Evolutionary conservation across 2,797 vertebrate genomes (phyloP), one percentile per base, ranked within the genome.

Genomic region (Eupleurogrammus muticus): DNA sequence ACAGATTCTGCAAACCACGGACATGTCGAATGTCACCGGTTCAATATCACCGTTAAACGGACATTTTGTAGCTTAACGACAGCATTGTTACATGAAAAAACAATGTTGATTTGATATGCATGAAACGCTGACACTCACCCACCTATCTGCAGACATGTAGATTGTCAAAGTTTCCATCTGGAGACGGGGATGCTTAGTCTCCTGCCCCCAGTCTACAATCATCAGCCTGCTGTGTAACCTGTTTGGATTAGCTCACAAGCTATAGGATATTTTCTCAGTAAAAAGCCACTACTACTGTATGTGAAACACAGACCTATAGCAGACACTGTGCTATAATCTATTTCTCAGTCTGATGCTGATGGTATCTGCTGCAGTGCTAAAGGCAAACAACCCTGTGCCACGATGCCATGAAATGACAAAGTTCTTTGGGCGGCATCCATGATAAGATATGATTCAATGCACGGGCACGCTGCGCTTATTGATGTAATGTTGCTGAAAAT

Each of bases 401-500:
- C 58, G 56, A 51, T 28, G 60, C 55, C 54, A 23, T 72, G 67
- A 78, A 83, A 80, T 53, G 40, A 67, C 85, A 78, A 59, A 70
- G 58, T 61, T 61, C 46, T 76, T 69, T 48, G 36, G 57, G 62
- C 59, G 64, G 70, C 65, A 52, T 69, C 62, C 70, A 83, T n/a
- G 70, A 71, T 75, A 74, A 76, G 77, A 87, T 72, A 80, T 77
- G 75, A 85, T 87, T 86, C 68, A 82, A 80, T 78, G 68, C 58
- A 68, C 4, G 44, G 72, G 68, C 72, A 75, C 60, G 36, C 55
- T 61, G 73, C 69, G 60, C 59, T 76, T 73, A 71, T 73, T 89
- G 83, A 87, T 84, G 83, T 88, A 68, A 89, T 83, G 80, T 82
- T 84, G 60, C 79, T 78, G 81, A 84, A 86, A 88, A 89, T 86